These are phyloP conservation scores for Andrena trimmerana DNA, from an alignment of 2,888 invertebrate genomes.

Conservation along the genomic window DNA sequence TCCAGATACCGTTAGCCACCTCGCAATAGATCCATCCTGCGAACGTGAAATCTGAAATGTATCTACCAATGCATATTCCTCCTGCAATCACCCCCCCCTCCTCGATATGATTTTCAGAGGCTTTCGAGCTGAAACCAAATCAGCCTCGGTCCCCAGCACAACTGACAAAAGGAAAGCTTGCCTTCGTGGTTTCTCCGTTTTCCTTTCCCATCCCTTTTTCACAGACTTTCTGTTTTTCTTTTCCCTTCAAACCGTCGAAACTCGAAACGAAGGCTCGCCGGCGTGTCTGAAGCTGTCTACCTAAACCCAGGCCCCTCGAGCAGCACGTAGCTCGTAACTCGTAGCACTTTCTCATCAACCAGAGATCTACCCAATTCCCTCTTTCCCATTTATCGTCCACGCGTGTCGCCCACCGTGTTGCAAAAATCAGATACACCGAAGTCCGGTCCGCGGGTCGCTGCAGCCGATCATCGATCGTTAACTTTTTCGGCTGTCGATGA, in stretches of 20 bases:
- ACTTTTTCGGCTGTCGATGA: slow-evolving; percentile 52
- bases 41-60: slow-evolving; percentile 62
- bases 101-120: background rate
- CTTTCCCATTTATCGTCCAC: too few relatives aligned
- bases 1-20: slow-evolving; percentile 50
- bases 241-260: background rate
- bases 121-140: background rate
- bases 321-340: background rate
- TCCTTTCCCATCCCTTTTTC: background rate
- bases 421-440: slow-evolving; percentile 35
- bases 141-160: background rate
- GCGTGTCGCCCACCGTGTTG: background rate
- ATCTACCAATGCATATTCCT: slow-evolving; percentile 63
- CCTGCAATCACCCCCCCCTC: background rate
- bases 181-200: background rate
- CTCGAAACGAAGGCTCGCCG: too few relatives aligned
- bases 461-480: slow-evolving; percentile 58
- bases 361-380: background rate
- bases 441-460: slow-evolving; percentile 32
- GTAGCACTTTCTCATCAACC: background rate
- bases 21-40: slow-evolving; percentile 51
- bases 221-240: background rate
- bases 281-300: background rate
- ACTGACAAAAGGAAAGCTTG: slow-evolving; percentile 11
- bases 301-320: background rate